Evolutionary conservation across 2,888 invertebrate species (phyloP).

Genomic region (Euplagia quadripunctaria): DNA sequence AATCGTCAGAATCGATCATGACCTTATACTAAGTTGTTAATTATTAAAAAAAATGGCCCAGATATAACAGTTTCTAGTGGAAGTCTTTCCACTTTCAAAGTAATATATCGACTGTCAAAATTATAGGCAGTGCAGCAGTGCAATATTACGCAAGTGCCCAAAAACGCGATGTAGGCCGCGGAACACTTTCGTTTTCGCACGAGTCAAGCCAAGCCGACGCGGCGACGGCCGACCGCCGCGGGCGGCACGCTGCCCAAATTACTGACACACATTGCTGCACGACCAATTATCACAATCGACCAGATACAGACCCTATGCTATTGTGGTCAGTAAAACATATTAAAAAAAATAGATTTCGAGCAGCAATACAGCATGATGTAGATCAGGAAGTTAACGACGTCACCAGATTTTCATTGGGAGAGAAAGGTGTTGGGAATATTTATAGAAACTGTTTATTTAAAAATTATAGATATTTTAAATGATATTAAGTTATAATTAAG

Average conservation of each 20-base stretch:
- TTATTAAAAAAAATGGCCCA: not conserved
- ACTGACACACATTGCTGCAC: conserved; percentile 38
- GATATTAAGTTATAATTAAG: not conserved
- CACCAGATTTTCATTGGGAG: not conserved
- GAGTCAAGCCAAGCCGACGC: conserved; percentile 42
- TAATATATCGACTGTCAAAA: conserved; percentile 2
- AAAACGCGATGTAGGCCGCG: conserved; percentile 73
- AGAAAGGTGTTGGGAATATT: not conserved
- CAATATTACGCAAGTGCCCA: conserved; percentile 67
- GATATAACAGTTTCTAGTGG: not conserved
- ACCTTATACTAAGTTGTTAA: no score
- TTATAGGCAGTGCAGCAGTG: conserved; percentile 49
- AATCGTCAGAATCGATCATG: no score
- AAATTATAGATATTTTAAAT: not conserved
- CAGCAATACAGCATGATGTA: not conserved
- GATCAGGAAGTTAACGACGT: not conserved
- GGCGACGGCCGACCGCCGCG: conserved; percentile 39
- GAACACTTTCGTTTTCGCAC: conserved; percentile 79
- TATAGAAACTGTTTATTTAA: not conserved
- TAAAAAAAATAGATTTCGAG: not conserved
- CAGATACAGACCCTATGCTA: conserved; percentile 8
- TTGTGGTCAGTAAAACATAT: no score
- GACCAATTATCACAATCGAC: conserved; percentile 35
- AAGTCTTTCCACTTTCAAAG: not conserved
- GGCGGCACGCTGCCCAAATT: conserved; percentile 31